Base-by-base conservation (phyloP, 2,113 vertebrate genomes). In the Gopherus flavomarginatus region DNA sequence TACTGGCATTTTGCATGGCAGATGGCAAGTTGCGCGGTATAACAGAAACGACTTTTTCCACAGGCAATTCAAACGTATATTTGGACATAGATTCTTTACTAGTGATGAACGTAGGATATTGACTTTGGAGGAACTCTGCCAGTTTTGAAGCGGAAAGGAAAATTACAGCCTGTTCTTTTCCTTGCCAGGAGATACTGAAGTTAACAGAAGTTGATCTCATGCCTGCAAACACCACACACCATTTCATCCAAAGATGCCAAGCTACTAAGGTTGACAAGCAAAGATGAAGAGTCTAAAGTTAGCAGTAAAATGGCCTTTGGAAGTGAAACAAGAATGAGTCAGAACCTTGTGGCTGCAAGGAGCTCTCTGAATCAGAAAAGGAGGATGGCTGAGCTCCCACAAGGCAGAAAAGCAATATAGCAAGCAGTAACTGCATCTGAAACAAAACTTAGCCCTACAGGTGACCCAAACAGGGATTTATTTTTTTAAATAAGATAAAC, bases 311-410 rank as follows among this genome's bases (percentile, higher is more conserved):
- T 1, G 85, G 91, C 82, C 93, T 97, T 95, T 96, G 94, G 94
- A 96, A 97, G 95, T 92, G 96, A 97, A 95, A 93, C 75, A 97
- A 87, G 95, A 97, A 95, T 97, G 93, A 97, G 96, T 95, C 95
- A 95, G 96, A 97, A 90, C 93, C 96, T 93, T 93, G 89, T 90
- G 95, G 94, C 95, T 97, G 93, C 95, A 98, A 96, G 95, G 96
- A 97, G 97, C 91, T 95, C 89, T 96, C 89, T 92, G 96, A 97
- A 97, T 98, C 96, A 96, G 96, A 97, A 96, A 85, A 93, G 95
- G 94, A 97, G 97, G 94, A 93, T 97, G 93, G 95, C 96, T 97
- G 95, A 98, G 97, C 94, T 97, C 97, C 96, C 97, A 97, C 93
- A 98, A 97, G 94, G 93, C 95, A 97, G 93, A 96, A 96, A 97